Base-by-base conservation (phyloP, 1,140 invertebrate species). In the Phymastichus coffea region DNA sequence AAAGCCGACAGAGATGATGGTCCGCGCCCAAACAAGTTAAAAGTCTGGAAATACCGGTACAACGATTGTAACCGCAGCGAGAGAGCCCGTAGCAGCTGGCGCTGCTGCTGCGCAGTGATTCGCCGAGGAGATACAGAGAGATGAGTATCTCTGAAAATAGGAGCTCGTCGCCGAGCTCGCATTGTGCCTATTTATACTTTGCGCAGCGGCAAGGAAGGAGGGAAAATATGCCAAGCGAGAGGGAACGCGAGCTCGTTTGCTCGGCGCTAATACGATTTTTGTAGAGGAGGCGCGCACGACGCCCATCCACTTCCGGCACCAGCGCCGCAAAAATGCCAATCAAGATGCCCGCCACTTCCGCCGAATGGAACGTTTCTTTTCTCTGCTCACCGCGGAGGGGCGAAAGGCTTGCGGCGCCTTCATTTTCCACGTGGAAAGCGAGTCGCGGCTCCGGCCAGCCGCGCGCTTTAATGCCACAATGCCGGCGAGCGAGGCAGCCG, bases 61-160 rank as follows among this genome's bases (percentile, higher is more conserved):
- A 28, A 25, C 9, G 19, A 15, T 4, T 1, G 20, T 43, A 23
- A 12, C 38, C 38, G 20, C 40, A 22, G 54, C 46, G 63, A 47
- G 54, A 63, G 51, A 63, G 28, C 20, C 35, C 30, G n/a, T n/a
- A n/a, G n/a, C n/a, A n/a, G n/a, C n/a, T n/a, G n/a, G n/a, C n/a
- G 71, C 71, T 74, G 73, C 66, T 41, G 23, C 43, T 51, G 47
- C 56, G 64, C 63, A 67, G 53, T 69, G 66, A 72, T 70, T 69
- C 60, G 61, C 61, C 59, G 63, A 52, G 49, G 60, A 66, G 67
- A 65, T 71, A 66, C 63, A 35, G 62, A 30, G 66, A 71, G 70
- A 73, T 70, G 67, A 54, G 59, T 76, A 75, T 75, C 71, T 70
- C 73, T 65, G 70, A 75, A 76, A 76, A 75, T 76, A 76, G 73